Base-by-base conservation (phyloP, 64 coral and sea anemone species). In the Hydrozoanthus tunicans region DNA sequence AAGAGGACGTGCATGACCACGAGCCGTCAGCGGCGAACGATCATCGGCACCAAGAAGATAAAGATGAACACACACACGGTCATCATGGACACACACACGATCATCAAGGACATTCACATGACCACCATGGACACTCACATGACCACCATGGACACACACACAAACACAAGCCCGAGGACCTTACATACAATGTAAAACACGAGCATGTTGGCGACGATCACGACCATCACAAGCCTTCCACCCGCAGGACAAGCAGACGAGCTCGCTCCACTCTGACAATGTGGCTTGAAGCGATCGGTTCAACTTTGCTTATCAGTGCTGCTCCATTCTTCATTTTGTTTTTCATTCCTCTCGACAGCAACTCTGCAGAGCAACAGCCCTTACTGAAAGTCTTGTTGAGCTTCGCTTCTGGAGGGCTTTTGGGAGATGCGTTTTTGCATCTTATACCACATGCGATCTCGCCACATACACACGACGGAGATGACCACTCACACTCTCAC, bases 381-480 rank as follows among this genome's bases (percentile, higher is more conserved):
- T 58, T 99, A 13, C 90, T 99, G 26, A 95, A 96, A 79, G 79
- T 99, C 59, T 70, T 99, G 79, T 55, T 99, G 51, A 93, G 93
- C 52, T 99, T 99, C 64, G 97, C 97, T 61, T 95, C 94, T 57
- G 97, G 97, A 20, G 97, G 97, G 6, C 90, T 99, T 56, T 77
- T 99, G 10, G 97, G 97, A 53, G 97, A 99, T 72, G 97, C 97
- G 6, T 99, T 99, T 64, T 82, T 99, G 14, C 97, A 99, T 92
- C 71, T 99, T 51, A 99, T 99, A n/a, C 97, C 97, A 7, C 97
- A 99, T 92, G 97, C 97, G 5, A 93, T 99, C 73, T 95, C 91
- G 0, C 97, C 97, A 23, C 97, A 99, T 53, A 93, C 94, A 32
- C 97, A 99, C 79, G 73, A 79, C n/a, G 92, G 89, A 20, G 94